Percentiles rank a stretch among this genome's conserved stretches.
Evolutionary conservation across 2,797 vertebrate species (phyloP).

Genomic region (Setipinna tenuifilis): DNA sequence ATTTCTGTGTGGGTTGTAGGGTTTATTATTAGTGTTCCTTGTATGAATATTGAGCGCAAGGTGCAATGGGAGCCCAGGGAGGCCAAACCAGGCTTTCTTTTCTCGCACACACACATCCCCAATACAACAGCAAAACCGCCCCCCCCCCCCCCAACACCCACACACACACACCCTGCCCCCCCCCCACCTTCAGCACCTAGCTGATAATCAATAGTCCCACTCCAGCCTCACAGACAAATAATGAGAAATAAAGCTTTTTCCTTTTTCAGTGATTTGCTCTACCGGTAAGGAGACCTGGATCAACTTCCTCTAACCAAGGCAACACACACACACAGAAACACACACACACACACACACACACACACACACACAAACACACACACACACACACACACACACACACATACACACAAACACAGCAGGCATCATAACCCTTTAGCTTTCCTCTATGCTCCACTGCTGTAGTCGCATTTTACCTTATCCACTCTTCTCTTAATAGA

Average conservation of each 20-base stretch:
- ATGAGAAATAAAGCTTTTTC: constrained; percentile 35
- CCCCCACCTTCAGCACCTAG: not conserved
- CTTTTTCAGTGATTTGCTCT: constrained; percentile 21
- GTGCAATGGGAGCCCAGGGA: constrained; percentile 5
- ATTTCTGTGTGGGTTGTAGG: not conserved
- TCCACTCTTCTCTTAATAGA: not conserved
- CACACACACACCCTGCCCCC: not conserved
- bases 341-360: not conserved
- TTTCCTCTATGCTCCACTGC: not conserved
- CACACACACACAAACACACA: not conserved
- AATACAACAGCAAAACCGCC: not conserved
- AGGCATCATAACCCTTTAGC: not conserved
- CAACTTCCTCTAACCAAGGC: not conserved
- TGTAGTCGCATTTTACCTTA: not conserved
- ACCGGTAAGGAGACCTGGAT: constrained; percentile 20
- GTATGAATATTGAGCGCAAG: not conserved
- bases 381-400: not conserved
- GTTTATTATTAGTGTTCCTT: constrained; percentile 1
- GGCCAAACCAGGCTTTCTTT: not conserved
- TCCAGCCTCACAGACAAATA: constrained; percentile 11
- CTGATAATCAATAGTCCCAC: constrained; percentile 35
- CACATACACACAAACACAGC: too few relatives aligned
- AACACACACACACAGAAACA: not conserved
- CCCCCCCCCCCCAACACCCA: not conserved
- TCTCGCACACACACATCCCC: not conserved